A percentile compares a stretch with the other conserved stretches of the same genome.
Evolutionary conservation across 2,113 vertebrate genomes (phyloP).

Genomic region (Siniperca knerii): DNA sequence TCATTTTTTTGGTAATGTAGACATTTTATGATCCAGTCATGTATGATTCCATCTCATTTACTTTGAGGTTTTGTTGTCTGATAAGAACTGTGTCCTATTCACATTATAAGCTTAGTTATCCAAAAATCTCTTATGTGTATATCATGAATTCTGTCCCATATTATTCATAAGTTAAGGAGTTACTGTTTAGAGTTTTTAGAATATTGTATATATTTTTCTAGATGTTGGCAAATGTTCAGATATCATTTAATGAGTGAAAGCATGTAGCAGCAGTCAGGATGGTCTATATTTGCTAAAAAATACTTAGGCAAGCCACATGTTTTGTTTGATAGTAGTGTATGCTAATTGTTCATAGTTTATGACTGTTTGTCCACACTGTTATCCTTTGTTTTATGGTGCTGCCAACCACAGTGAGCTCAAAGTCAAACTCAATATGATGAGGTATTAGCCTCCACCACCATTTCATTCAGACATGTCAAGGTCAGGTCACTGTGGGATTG

Average conservation of each 20-base stretch:
- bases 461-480: slow-evolving; percentile 84
- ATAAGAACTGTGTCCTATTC: slow-evolving; percentile 22
- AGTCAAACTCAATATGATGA: slow-evolving; percentile 84
- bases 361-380: slow-evolving; percentile 80
- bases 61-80: slow-evolving; percentile 40
- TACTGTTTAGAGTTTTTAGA: background rate
- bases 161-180: background rate
- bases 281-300: slow-evolving; percentile 7
- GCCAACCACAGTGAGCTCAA: slow-evolving; percentile 73
- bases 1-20: slow-evolving; percentile 62
- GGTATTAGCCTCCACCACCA: slow-evolving; percentile 81
- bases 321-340: slow-evolving; percentile 21
- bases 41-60: slow-evolving; percentile 55
- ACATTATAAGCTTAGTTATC: slow-evolving; percentile 23
- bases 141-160: background rate
- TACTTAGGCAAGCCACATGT: slow-evolving; percentile 6
- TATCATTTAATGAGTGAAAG: background rate
- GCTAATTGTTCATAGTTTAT: slow-evolving; percentile 74
- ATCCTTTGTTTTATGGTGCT: slow-evolving; percentile 83
- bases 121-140: background rate
- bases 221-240: background rate
- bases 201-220: background rate
- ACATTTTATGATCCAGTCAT: slow-evolving; percentile 59
- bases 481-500: slow-evolving; percentile 81
- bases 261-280: background rate